Percentiles rank a stretch among this genome's conserved stretches.
Evolutionary conservation across 1,140 invertebrate species (phyloP).

Genomic region (Drosophila jambulina): DNA sequence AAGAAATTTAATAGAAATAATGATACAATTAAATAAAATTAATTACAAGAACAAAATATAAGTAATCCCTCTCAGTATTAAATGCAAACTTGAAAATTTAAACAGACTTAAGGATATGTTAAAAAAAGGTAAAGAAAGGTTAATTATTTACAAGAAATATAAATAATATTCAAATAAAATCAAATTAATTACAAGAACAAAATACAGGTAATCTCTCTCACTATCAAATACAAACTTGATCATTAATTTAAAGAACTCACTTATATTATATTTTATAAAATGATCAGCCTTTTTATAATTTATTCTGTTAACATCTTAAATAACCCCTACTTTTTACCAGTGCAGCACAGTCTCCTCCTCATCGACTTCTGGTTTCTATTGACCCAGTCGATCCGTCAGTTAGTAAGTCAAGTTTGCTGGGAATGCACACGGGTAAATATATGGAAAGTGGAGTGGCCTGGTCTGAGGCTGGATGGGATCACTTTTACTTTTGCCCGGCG

Average conservation of each 20-base stretch:
- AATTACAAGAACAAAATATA: too few relatives aligned
- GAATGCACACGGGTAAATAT: conserved; percentile 66
- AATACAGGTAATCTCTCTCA: background rate
- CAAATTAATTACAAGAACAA: background rate
- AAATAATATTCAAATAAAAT: background rate
- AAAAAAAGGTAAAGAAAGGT: too few relatives aligned
- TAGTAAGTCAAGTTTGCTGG: conserved; percentile 72
- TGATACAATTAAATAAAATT: too few relatives aligned
- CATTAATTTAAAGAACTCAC: too few relatives aligned
- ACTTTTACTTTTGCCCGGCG: conserved; percentile 75
- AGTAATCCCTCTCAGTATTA: too few relatives aligned
- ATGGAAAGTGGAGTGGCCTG: conserved; percentile 51
- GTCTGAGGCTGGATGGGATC: conserved; percentile 29
- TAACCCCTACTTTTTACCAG: background rate
- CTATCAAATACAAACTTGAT: background rate
- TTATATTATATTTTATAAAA: background rate
- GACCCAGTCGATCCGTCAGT: conserved; percentile 73
- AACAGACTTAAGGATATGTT: too few relatives aligned
- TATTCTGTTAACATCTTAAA: background rate
- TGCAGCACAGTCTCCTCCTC: conserved; percentile 18
- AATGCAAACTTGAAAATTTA: too few relatives aligned
- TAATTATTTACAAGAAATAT: too few relatives aligned
- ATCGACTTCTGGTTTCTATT: conserved; percentile 38
- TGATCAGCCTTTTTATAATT: background rate
- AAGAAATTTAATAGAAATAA: too few relatives aligned